phyloP scores from a whole-genome alignment of 2,113 vertebrate species.

The Oryzias curvinotus region DNA sequence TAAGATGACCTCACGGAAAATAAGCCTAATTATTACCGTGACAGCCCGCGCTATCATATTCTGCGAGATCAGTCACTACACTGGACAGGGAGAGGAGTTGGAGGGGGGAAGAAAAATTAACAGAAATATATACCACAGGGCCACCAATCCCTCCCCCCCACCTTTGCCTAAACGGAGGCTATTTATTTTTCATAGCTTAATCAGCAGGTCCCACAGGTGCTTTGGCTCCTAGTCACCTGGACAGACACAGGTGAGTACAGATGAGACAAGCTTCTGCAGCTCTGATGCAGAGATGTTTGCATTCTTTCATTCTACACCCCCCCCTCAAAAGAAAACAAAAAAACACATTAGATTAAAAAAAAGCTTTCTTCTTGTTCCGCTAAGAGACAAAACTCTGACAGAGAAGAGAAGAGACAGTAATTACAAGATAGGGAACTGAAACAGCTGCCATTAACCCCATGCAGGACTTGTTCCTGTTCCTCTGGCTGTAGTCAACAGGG shows the following conservation, averaged over 20 bases:
- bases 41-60: constrained; percentile 82
- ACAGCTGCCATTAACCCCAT: constrained; percentile 60
- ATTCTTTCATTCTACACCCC: not conserved
- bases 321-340: not conserved
- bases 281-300: constrained; percentile 9
- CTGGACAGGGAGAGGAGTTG: constrained; percentile 25
- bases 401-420: constrained; percentile 28
- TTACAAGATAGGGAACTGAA: constrained; percentile 62
- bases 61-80: constrained; percentile 77
- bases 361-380: constrained; percentile 4
- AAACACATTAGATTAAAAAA: not conserved
- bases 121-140: constrained; percentile 78
- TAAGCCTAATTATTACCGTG: constrained; percentile 82
- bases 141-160: constrained; percentile 42
- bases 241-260: constrained; percentile 68
- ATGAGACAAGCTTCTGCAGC: constrained; percentile 28
- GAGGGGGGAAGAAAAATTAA: constrained; percentile 71
- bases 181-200: constrained; percentile 81
- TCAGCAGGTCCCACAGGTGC: constrained; percentile 73
- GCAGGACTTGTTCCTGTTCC: constrained; percentile 48
- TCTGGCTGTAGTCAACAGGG: constrained; percentile 67
- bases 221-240: constrained; percentile 55
- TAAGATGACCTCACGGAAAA: constrained; percentile 82
- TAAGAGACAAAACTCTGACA: constrained; percentile 25
- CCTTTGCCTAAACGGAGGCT: constrained; percentile 56